Evolutionary conservation across 2,113 vertebrate species (phyloP).

Genomic region (Serinus canaria): DNA sequence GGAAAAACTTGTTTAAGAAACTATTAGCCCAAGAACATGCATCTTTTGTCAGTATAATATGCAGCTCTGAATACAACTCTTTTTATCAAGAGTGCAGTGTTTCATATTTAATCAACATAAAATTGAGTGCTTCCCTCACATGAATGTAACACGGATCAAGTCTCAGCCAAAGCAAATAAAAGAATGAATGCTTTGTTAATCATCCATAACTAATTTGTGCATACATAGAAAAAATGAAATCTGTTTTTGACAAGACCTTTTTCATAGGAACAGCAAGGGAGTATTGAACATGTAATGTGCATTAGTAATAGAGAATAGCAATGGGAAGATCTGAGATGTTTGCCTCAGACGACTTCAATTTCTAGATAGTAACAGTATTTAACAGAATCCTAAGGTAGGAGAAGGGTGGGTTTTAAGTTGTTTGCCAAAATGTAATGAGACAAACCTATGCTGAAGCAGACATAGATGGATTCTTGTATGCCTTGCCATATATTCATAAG

Average conservation of each 20-base stretch:
- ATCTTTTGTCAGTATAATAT: constrained; percentile 51
- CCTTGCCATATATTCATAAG: not conserved
- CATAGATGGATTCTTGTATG: not conserved
- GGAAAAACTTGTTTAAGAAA: constrained; percentile 61
- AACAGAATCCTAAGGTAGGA: not conserved
- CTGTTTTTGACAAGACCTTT: constrained; percentile 71
- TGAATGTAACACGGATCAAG: constrained; percentile 67
- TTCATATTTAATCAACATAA: constrained; percentile 68
- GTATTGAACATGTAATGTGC: constrained; percentile 38
- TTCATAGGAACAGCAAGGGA: constrained; percentile 62
- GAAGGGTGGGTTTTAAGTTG: not conserved
- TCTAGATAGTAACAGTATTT: constrained; percentile 1
- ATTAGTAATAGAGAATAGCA: constrained; percentile 13
- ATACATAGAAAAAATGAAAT: constrained; percentile 68
- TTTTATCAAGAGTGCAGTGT: constrained; percentile 62
- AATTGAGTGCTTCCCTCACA: constrained; percentile 74
- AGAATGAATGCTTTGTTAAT: constrained; percentile 79
- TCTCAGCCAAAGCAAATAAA: constrained; percentile 79
- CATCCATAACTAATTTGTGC: constrained; percentile 78
- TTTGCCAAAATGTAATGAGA: not conserved
- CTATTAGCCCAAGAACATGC: constrained; percentile 41
- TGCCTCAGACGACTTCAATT: not conserved
- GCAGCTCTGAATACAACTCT: constrained; percentile 35
- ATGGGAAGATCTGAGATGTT: not conserved
- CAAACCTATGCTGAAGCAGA: not conserved